Evolutionary conservation across 2,797 vertebrate species (phyloP), one percentile per base, ranked within the genome.

Genomic region (Enteromius anoplus): DNA sequence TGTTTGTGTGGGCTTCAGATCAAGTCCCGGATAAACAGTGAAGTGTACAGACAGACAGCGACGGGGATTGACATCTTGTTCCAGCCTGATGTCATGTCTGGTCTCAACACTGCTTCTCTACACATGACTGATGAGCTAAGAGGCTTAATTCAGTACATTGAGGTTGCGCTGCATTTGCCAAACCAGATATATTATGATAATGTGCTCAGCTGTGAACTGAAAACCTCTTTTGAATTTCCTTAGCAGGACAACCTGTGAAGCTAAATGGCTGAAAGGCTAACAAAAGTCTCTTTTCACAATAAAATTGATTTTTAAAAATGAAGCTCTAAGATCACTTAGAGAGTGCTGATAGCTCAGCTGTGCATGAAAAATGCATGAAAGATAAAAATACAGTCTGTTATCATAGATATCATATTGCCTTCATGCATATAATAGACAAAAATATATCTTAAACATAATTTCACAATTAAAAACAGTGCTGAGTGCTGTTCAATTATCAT

Each of bases 121-220:
- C 75, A 82, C 73, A 60, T 81, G 84, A 55, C 51, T 70, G 78
- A 81, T 85, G 81, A 78, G 69, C 51, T 81, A 79, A 82, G 84
- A 87, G 64, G 53, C 75, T 79, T 85, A 85, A 37, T 75, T 78
- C 62, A 69, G 80, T 75, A 83, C 73, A 83, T 15, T 7, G 49
- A 66, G 49, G 58, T 62, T 85, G 62, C 65, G 10, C 53, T 80
- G 47, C 70, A 42, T 66, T 77, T 72, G 66, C 62, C 58, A 85
- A 85, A 85, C 60, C 60, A 84, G 81, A 84, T 84, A 42, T 62
- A 37, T 66, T 82, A 75, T 82, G 32, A 75, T 75, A 75, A 75
- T 79, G n/a, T 51, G 78, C 34, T 75, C 55, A 76, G 34, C 40
- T 68, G 49, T 45, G 75, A 71, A 75, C 62, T n/a, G 17, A 58